Percentiles rank a stretch among this genome's conserved stretches.
Conservation (phyloP, 2,797 vertebrate genomes). For the Prunella strophiata region DNA sequence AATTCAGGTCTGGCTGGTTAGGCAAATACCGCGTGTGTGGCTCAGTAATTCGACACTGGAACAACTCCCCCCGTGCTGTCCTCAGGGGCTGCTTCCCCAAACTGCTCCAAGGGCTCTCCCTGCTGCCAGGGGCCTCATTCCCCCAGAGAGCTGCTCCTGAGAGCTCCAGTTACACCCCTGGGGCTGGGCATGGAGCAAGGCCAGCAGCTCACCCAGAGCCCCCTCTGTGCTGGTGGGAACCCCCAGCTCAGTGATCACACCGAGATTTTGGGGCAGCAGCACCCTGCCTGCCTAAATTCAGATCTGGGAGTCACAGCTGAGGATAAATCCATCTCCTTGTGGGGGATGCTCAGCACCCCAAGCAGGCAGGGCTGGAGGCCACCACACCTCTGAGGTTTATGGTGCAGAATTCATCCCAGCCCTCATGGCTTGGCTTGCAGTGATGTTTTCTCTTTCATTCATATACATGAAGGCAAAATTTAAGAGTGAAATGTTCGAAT, state of each 20-base stretch:
- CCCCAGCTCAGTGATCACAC: not conserved
- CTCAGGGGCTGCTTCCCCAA: not conserved
- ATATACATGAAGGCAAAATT: not conserved
- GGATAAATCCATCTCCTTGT: not conserved
- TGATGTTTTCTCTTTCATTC: not conserved
- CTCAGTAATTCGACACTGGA: slow-evolving; percentile 3
- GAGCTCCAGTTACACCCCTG: not conserved
- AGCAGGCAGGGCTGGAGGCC: not conserved
- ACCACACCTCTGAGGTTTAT: not conserved
- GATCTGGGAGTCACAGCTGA: not conserved
- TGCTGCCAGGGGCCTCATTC: not conserved
- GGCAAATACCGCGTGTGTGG: slow-evolving; percentile 70
- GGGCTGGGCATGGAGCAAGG: not conserved
- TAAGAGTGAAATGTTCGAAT: not conserved
- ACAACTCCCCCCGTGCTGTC: not conserved
- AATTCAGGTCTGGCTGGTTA: slow-evolving; percentile 70
- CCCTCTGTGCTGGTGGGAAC: not conserved
- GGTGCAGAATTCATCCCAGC: not conserved
- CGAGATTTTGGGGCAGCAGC: not conserved
- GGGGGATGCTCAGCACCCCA: not conserved
- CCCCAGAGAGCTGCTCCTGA: not conserved
- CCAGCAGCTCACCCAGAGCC: not conserved
- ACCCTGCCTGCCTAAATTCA: not conserved
- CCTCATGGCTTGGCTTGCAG: not conserved
- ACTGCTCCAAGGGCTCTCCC: not conserved